Base-by-base conservation (phyloP, 2,113 vertebrate species). In the Centropus unirufus region DNA sequence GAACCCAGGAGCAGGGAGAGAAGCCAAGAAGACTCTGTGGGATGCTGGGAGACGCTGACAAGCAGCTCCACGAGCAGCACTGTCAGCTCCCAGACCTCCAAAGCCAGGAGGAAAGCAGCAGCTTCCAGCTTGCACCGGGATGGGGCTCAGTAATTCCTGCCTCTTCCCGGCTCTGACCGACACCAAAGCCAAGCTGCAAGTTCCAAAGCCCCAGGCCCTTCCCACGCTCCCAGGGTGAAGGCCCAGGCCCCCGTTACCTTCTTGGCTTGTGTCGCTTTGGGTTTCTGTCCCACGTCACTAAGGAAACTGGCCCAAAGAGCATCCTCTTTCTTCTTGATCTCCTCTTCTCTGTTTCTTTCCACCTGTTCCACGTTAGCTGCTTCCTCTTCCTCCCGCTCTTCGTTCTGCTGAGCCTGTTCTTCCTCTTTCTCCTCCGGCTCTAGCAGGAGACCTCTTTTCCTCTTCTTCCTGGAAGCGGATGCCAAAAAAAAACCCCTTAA, bases 281-380 rank as follows among this genome's bases (percentile, higher is more conserved):
- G 94, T 80, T 98, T 98, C 52, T 98, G 96, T 40, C 99, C 98
- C 20, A 99, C 99, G 1, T 99, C 99, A 6, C 98, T 99, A 90
- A 99, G 98, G 95, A 99, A 99, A 95, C 98, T 99, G 58, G 99
- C 99, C 99, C 99, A 99, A 5, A 99, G 98, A 40, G 99, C 99
- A n/a, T 99, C 99, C 9, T 99, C 98, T 88, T 98, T 99, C 91
- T 98, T 98, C 93, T 98, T 99, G 85, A 84, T 87, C 74, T 97
- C 95, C 83, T 97, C 73, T 17, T 96, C 34, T 89, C 94, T 96
- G 4, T 11, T 61, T 79, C 80, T 77, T 93, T 95, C 57, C 10
- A 47, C 20, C 59, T 89, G 59, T 16, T 93, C 81, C 40, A n/a
- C 23, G 11, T 46, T 62, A 39, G 83, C 91, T 7, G 15, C 89